These are phyloP conservation scores for Troglohyphantes excavatus DNA, from an alignment of 2,888 invertebrate genomes.

Conservation along the genomic window DNA sequence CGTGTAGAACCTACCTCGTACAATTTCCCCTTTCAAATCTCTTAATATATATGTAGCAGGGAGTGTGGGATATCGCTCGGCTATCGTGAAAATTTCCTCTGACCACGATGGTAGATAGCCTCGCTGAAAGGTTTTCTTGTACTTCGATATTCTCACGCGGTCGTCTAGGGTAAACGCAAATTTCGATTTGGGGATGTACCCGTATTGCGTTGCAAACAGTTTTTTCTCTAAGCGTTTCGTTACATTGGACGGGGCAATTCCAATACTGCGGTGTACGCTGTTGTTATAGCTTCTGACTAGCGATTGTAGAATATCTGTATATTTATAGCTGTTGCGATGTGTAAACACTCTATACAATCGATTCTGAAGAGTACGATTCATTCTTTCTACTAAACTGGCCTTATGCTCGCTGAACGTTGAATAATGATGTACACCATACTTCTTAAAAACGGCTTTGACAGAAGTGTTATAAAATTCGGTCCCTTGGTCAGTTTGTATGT, in stretches of 20 bases:
- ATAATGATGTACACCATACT: slow-evolving; percentile 13
- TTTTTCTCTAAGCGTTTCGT: background rate
- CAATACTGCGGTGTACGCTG: slow-evolving; percentile 34
- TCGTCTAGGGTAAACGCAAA: slow-evolving; percentile 12
- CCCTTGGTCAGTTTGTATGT: too few relatives aligned
- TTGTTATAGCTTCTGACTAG: slow-evolving; percentile 66
- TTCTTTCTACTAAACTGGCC: slow-evolving; percentile 81
- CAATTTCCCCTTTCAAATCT: slow-evolving; percentile 2
- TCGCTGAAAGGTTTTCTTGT: slow-evolving; percentile 4
- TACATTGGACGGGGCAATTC: slow-evolving; percentile 29
- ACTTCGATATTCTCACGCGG: slow-evolving; percentile 55
- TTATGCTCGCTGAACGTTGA: slow-evolving; percentile 80
- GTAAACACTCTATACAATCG: slow-evolving; percentile 61
- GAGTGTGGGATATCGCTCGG: background rate
- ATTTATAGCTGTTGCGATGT: slow-evolving; percentile 42
- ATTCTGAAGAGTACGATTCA: slow-evolving; percentile 81
- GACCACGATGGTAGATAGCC: slow-evolving; percentile 69
- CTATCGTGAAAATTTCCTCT: slow-evolving; percentile 36
- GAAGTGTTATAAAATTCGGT: too few relatives aligned
- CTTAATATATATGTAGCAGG: slow-evolving; percentile 27
- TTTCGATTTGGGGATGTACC: background rate
- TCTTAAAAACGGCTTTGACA: too few relatives aligned
- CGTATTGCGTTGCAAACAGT: slow-evolving; percentile 52
- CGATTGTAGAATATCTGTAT: slow-evolving; percentile 25
- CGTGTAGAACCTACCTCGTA: slow-evolving; percentile 46